Conservation (phyloP, 1,140 invertebrate species). For the Anoplophora glabripennis region DNA sequence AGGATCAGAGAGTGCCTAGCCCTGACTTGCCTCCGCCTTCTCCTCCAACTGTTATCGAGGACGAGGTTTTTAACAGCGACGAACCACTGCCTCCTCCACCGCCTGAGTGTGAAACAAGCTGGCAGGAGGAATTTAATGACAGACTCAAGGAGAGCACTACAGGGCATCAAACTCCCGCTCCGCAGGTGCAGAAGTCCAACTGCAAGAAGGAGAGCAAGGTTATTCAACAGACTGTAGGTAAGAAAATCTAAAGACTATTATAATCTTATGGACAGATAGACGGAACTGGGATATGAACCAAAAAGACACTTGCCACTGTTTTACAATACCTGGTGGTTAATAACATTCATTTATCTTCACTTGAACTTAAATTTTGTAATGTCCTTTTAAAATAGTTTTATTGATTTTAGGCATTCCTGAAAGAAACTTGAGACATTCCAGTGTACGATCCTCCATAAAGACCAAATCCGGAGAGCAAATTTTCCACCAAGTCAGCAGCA, state of each 20-base stretch:
- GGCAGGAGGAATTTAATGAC: slow-evolving; percentile 34
- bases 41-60: slow-evolving; percentile 59
- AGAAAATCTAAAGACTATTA: too few species aligned
- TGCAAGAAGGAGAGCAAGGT: slow-evolving; percentile 18
- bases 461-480: slow-evolving; percentile 35
- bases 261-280: too few species aligned
- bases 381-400: too few species aligned
- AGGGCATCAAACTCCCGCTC: slow-evolving; percentile 36
- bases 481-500: slow-evolving; percentile 39
- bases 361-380: too few species aligned
- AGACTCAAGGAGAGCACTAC: slow-evolving; percentile 31
- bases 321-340: too few species aligned
- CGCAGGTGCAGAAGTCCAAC: slow-evolving; percentile 40
- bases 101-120: slow-evolving; percentile 53
- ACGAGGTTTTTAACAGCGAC: slow-evolving; percentile 62
- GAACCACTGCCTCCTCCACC: slow-evolving; percentile 74
- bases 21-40: slow-evolving; percentile 72
- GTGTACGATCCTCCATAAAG: slow-evolving; percentile 33
- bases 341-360: too few species aligned
- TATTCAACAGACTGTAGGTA: slow-evolving; percentile 40
- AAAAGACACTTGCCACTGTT: too few species aligned
- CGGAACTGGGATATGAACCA: too few species aligned
- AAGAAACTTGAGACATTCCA: slow-evolving; percentile 26
- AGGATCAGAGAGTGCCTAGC: slow-evolving; percentile 59
- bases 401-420: slow-evolving; percentile 31